Percentiles rank a stretch among this genome's conserved stretches.
Evolutionary conservation across 2,888 invertebrate species (phyloP).

Genomic region (Drosophila robusta): DNA sequence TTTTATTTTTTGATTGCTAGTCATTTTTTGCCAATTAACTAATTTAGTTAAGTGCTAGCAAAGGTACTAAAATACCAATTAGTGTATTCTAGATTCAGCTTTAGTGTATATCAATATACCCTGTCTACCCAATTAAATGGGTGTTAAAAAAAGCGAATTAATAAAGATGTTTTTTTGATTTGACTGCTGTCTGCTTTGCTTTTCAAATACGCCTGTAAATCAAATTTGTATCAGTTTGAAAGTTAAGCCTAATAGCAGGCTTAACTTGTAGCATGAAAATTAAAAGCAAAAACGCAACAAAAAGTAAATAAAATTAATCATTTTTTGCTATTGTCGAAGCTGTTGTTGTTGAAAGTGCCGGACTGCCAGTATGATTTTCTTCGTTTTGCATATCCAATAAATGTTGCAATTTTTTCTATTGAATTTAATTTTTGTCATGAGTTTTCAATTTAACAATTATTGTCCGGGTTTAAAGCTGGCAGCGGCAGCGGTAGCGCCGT

Average conservation of each 20-base stretch:
- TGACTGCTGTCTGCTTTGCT: too few species aligned
- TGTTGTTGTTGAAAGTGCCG: background rate
- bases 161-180: too few species aligned
- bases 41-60: background rate
- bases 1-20: background rate
- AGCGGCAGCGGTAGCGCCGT: constrained; percentile 8
- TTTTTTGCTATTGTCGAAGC: background rate
- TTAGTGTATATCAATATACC: too few species aligned
- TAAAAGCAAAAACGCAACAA: too few species aligned
- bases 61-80: background rate
- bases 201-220: too few species aligned
- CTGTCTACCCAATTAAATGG: too few species aligned
- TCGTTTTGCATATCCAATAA: background rate
- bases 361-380: constrained; percentile 5
- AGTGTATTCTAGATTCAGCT: background rate
- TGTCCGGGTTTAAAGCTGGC: constrained; percentile 40
- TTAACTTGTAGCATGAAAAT: too few species aligned
- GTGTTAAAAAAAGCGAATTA: too few species aligned
- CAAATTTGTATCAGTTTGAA: too few species aligned
- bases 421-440: background rate
- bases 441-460: constrained; percentile 46
- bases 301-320: too few species aligned
- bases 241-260: too few species aligned
- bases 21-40: background rate
- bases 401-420: background rate